Base-by-base conservation (phyloP, 2,797 vertebrate species). In the Pipistrellus pygmaeus region DNA sequence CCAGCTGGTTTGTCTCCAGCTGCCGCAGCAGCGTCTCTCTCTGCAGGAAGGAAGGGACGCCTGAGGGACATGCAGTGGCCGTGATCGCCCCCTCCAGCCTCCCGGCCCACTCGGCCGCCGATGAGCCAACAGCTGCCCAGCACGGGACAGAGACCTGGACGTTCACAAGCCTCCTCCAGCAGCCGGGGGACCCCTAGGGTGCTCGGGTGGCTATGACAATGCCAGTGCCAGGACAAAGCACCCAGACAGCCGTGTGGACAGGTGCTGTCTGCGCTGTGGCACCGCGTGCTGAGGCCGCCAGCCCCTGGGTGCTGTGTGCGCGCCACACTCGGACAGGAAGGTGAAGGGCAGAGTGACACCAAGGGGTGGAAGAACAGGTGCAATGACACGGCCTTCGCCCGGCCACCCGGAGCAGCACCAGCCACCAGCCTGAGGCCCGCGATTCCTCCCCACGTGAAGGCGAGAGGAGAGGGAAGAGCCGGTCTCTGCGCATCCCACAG, bases 1-100 rank as follows among this genome's bases (percentile, higher is more conserved):
- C 99, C 94, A 99, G 98, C 97, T 99, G 99, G 97, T 99, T 99
- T 3, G 99, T 99, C 98, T 99, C 99, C 97, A 99, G 98, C 98
- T 99, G 99, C 96, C 99, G 99, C 94, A 99, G 98, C 82, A 99
- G 98, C 0, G 99, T 99, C 98, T 99, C 99, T 95, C 99, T 98
- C 99, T 99, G 98, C 55, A 30, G 73, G 93, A 80, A 90, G 55
- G 94, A 85, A 84, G 73, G 1, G 64, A 44, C 48, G 20, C 57
- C 55, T 93, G 91, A 96, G 94, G 78, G 64, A 73, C 46, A 41
- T 71, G 66, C 78, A 44, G 60, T 1, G 1, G 95, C 80, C 55
- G 93, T 4, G 38, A 96, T 95, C 6, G 0, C 35, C 0, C 1
- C 81, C 17, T 18, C 27, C 23, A 8, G 27, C 57, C 48, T 10